These are phyloP conservation scores for Acleris cristana DNA, from an alignment of 2,888 invertebrate species.

Conservation along the genomic window DNA sequence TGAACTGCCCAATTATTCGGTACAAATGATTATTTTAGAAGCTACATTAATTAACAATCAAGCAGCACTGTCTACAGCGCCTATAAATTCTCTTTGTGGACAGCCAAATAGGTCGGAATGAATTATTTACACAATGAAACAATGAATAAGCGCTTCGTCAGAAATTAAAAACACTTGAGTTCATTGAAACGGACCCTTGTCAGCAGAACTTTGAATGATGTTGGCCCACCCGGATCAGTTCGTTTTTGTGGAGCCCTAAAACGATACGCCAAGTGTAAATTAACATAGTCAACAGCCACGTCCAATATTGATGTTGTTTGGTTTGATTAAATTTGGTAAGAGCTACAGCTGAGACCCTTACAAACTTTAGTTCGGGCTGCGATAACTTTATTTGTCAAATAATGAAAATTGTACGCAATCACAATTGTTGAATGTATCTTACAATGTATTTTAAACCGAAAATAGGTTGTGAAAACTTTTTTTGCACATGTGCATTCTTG, in stretches of 20 bases:
- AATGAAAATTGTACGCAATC: no score
- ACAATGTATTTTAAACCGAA: no score
- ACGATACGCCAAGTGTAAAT: constrained; percentile 49
- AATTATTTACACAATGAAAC: constrained; percentile 47
- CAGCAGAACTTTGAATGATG: constrained; percentile 53
- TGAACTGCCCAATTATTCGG: constrained; percentile 25
- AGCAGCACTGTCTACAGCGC: constrained; percentile 25
- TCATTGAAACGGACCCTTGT: constrained; percentile 57
- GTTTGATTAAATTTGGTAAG: constrained; percentile 31
- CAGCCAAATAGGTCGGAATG: constrained; percentile 38
- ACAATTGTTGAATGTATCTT: no score
- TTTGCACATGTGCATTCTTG: no score
- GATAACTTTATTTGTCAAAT: background rate
- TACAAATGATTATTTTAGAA: constrained; percentile 27
- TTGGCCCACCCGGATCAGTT: constrained; percentile 53
- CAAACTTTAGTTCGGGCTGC: background rate
- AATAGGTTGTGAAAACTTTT: no score
- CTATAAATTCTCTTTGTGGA: constrained; percentile 42
- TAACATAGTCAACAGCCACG: constrained; percentile 46
- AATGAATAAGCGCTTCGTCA: constrained; percentile 49
- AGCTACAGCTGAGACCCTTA: background rate
- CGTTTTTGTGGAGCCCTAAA: constrained; percentile 52
- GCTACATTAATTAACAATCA: constrained; percentile 36
- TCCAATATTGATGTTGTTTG: constrained; percentile 34
- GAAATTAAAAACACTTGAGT: constrained; percentile 57